A percentile compares a stretch with the other conserved stretches of the same genome.
These are phyloP conservation scores for Habropoda laboriosa DNA, from an alignment of 1,140 invertebrate genomes.

Conservation along the genomic window DNA sequence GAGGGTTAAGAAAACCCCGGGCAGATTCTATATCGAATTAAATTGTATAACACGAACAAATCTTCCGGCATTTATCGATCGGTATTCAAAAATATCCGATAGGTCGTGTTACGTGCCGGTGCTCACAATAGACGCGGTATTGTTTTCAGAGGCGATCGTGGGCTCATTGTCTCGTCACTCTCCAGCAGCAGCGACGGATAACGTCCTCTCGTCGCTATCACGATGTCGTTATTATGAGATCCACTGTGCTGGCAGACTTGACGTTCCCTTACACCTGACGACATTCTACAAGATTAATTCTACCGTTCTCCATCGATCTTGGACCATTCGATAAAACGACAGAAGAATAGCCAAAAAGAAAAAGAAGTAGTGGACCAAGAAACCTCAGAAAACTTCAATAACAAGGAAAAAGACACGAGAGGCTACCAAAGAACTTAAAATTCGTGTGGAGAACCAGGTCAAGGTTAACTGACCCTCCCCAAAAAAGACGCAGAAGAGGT, in stretches of 20 bases:
- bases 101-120: conserved; percentile 8
- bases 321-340: neutral
- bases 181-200: conserved; percentile 16
- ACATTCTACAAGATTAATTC: neutral
- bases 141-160: conserved; percentile 45
- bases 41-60: neutral
- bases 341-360: neutral
- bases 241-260: neutral
- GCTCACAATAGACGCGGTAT: conserved; percentile 19
- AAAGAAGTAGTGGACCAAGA: rapidly evolving
- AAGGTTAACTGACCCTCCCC: neutral
- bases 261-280: conserved; percentile 32
- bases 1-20: too few relatives aligned
- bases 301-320: neutral
- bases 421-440: neutral
- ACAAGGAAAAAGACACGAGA: too few relatives aligned
- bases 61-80: conserved; percentile 16
- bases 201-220: conserved; percentile 34
- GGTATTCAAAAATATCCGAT: conserved; percentile 15
- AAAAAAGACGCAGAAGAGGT: neutral
- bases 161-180: conserved; percentile 9
- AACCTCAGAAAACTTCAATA: neutral
- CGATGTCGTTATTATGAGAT: conserved; percentile 52
- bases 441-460: neutral
- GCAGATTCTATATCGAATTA: neutral